Conservation (phyloP, 2,888 invertebrate species). For the Megastigmus dorsalis region DNA sequence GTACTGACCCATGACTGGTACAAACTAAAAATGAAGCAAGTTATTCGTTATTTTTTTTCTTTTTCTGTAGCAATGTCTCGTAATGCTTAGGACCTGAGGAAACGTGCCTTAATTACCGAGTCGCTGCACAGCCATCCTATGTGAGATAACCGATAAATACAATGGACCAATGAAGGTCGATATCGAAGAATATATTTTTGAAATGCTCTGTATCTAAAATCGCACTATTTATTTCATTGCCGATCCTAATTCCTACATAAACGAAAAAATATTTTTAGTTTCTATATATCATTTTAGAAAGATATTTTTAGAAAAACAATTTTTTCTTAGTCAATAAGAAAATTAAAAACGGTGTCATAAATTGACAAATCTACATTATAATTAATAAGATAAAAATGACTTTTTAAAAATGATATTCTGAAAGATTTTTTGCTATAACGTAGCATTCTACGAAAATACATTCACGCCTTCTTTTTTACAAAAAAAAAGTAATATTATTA, state of each 20-base stretch:
- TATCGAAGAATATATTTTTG: constrained; percentile 26
- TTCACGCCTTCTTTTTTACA: constrained; percentile 19
- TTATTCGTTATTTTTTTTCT: constrained; percentile 6
- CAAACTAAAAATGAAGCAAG: constrained; percentile 13
- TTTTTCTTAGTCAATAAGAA: background rate
- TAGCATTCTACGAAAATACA: constrained; percentile 11
- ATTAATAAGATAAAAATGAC: background rate
- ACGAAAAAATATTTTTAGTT: constrained; percentile 16
- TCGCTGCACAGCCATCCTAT: constrained; percentile 30
- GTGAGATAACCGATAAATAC: constrained; percentile 10
- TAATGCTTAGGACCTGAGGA: constrained; percentile 16
- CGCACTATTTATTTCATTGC: background rate
- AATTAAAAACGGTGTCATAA: background rate
- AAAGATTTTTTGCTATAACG: constrained; percentile 4
- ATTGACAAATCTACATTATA: background rate
- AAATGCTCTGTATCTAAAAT: constrained; percentile 26
- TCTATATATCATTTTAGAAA: constrained; percentile 32
- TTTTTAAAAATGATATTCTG: constrained; percentile 6
- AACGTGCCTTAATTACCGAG: constrained; percentile 24
- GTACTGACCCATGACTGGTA: constrained; percentile 4
- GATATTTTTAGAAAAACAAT: background rate
- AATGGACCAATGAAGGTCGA: background rate
- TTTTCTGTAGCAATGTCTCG: constrained; percentile 16
- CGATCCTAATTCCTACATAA: background rate
- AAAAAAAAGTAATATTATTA: constrained; percentile 22